Evolutionary conservation across 2,888 invertebrate genomes (phyloP).

Genomic region (Leptinotarsa rubiginosa): DNA sequence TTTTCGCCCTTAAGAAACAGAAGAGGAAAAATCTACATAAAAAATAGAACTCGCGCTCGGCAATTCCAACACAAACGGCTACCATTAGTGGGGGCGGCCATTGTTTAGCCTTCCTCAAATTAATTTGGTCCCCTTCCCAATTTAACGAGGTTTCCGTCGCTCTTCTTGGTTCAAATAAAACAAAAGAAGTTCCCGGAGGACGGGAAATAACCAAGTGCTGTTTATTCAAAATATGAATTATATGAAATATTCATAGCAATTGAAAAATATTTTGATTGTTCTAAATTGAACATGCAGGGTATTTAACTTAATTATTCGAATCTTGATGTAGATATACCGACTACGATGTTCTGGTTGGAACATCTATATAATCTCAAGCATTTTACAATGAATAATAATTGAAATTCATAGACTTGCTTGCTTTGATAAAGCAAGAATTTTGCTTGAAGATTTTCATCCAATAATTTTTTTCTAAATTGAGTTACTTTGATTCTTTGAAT

Average conservation of each 20-base stretch:
- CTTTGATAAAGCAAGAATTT: too few species aligned
- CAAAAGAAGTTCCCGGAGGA: conserved; percentile 45
- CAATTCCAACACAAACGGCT: conserved; percentile 67
- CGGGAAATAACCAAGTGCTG: conserved; percentile 44
- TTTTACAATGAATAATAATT: too few species aligned
- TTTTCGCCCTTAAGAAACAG: conserved; percentile 52
- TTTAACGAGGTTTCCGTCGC: conserved; percentile 13
- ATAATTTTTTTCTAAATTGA: too few species aligned
- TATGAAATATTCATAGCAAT: conserved; percentile 51
- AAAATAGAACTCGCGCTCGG: conserved; percentile 66
- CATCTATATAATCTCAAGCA: too few species aligned
- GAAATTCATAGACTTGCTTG: too few species aligned
- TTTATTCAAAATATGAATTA: conserved; percentile 52
- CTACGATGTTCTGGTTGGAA: too few species aligned
- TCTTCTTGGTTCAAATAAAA: conserved; percentile 42
- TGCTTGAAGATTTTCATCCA: too few species aligned
- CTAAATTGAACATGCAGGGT: too few species aligned
- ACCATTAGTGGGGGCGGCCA: conserved; percentile 67
- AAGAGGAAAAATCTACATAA: conserved; percentile 64
- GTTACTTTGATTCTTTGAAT: too few species aligned
- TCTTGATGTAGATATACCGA: too few species aligned
- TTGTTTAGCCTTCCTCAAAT: conserved; percentile 68
- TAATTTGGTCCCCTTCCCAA: conserved; percentile 65
- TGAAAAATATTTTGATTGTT: too few species aligned
- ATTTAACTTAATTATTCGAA: background rate